Percentiles rank a stretch among this genome's conserved stretches.
Conservation (phyloP, 2,888 invertebrate species). For the Cylloceria caligata region DNA sequence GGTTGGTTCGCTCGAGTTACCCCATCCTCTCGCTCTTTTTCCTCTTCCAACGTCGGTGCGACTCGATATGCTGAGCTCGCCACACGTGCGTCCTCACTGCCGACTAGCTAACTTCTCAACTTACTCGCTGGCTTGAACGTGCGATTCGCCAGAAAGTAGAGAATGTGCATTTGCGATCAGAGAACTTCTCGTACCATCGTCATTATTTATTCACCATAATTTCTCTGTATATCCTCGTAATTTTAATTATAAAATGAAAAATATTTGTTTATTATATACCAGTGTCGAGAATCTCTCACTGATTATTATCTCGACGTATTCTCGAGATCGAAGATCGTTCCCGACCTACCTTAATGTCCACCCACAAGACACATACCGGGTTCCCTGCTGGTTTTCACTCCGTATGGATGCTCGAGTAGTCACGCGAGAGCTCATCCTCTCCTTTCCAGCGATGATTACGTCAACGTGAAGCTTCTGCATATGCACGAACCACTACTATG, state of each 20-base stretch:
- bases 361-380: conserved; percentile 26
- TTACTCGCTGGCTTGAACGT: conserved; percentile 40
- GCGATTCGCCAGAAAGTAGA: conserved; percentile 9
- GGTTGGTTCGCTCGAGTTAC: conserved; percentile 62
- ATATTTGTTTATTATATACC: not conserved
- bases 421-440: conserved; percentile 23
- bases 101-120: conserved; percentile 57
- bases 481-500: conserved; percentile 7
- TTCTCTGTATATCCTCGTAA: not conserved
- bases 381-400: conserved; percentile 6
- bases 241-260: not conserved
- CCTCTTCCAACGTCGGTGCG: conserved; percentile 40
- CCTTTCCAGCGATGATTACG: conserved; percentile 42
- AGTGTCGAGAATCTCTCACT: too few relatives aligned
- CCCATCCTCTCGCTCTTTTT: conserved; percentile 38
- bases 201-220: conserved; percentile 1
- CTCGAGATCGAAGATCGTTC: conserved; percentile 12
- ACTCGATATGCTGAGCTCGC: conserved; percentile 65
- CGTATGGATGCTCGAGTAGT: not conserved
- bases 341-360: conserved; percentile 43
- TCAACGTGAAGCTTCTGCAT: conserved; percentile 34
- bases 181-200: not conserved
- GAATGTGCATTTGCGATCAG: not conserved
- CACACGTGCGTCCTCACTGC: conserved; percentile 58
- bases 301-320: conserved; percentile 33